Conservation (phyloP, 1,140 invertebrate genomes). For the Cecropterus lyciades region DNA sequence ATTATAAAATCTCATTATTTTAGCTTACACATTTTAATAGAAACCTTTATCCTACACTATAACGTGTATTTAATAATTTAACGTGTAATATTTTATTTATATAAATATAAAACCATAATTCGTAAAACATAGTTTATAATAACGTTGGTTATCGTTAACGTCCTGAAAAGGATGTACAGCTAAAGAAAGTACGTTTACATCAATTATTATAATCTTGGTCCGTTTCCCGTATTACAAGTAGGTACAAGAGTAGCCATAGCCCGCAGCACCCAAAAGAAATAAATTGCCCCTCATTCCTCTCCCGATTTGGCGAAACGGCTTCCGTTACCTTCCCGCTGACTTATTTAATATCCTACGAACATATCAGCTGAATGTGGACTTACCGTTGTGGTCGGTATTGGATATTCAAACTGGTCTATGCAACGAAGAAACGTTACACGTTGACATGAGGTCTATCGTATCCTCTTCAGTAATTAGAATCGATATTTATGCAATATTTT, state of each 20-base stretch:
- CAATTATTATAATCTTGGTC: slow-evolving; percentile 18
- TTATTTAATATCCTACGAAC: slow-evolving; percentile 66
- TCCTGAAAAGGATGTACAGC: neutral
- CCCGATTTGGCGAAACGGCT: slow-evolving; percentile 71
- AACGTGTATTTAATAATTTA: too few species aligned
- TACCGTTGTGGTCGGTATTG: slow-evolving; percentile 39
- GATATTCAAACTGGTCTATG: neutral
- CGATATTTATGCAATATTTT: too few species aligned
- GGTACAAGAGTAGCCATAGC: slow-evolving; percentile 39
- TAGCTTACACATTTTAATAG: too few species aligned
- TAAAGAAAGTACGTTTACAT: neutral
- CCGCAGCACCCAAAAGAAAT: slow-evolving; percentile 54
- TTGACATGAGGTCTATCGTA: neutral
- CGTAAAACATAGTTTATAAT: too few species aligned
- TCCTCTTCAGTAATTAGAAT: too few species aligned
- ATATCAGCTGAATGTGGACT: slow-evolving; percentile 55
- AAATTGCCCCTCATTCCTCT: slow-evolving; percentile 64
- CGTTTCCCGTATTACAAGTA: slow-evolving; percentile 38
- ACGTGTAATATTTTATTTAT: too few species aligned
- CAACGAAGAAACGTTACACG: slow-evolving; percentile 1
- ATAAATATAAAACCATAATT: too few species aligned
- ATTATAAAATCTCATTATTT: too few species aligned
- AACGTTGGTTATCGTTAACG: too few species aligned
- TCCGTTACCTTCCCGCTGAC: slow-evolving; percentile 62
- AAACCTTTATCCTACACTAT: too few species aligned